Evolutionary conservation across 2,113 vertebrate species (phyloP).

Genomic region (Acrocephalus kingi): DNA sequence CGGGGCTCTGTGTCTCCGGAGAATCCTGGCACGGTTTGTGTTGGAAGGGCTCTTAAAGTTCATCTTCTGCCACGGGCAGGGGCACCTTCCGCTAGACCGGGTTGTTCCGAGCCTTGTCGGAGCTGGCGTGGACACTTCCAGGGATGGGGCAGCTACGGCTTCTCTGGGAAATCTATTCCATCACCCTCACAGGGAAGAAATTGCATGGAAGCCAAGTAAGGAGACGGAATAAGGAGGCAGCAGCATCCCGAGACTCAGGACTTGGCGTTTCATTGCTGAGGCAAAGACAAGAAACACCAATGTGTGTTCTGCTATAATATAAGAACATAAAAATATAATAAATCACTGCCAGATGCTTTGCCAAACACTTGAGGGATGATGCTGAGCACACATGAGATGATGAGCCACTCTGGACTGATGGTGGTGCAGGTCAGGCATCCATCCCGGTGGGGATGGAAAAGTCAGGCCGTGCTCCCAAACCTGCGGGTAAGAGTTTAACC

Average conservation of each 20-base stretch:
- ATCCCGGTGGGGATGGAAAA: accelerated
- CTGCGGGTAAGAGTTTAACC: neutral
- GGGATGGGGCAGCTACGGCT: neutral
- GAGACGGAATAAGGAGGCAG: neutral
- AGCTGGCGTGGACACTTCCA: neutral
- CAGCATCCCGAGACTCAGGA: accelerated
- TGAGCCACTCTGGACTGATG: neutral
- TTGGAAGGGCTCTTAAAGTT: neutral
- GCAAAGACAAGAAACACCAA: neutral
- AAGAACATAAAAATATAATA: accelerated
- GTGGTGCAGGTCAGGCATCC: accelerated
- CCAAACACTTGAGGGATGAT: neutral
- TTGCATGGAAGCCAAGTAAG: neutral
- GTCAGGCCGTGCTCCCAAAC: too few relatives aligned
- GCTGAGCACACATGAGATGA: neutral
- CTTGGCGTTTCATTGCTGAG: accelerated
- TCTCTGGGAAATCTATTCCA: neutral
- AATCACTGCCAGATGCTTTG: neutral
- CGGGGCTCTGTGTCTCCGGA: neutral
- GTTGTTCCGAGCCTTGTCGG: neutral
- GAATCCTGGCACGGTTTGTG: too few relatives aligned
- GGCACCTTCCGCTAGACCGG: accelerated
- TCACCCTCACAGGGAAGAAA: neutral
- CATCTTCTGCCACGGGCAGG: neutral
- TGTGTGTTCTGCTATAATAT: accelerated